Evolutionary conservation across 37 sponge, comb jelly and placozoan species (phyloP).

Genomic region (Aplysina aerophoba): DNA sequence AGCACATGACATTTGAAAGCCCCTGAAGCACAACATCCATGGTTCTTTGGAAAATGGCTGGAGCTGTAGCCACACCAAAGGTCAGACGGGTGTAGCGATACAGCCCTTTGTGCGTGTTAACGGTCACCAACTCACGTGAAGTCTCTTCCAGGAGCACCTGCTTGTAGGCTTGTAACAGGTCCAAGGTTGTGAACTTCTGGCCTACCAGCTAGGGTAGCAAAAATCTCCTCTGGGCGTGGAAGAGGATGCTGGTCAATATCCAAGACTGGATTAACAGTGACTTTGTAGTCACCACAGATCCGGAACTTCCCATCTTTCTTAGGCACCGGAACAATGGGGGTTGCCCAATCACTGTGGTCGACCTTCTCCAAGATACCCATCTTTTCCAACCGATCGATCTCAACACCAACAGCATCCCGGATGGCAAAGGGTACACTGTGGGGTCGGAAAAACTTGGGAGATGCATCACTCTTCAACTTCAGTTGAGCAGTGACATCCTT

Average conservation of each 20-base stretch:
- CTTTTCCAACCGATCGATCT: constrained; percentile 32
- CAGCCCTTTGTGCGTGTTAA: constrained; percentile 43
- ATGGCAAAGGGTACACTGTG: constrained; percentile 29
- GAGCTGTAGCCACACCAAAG: constrained; percentile 21
- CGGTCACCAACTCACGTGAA: constrained; percentile 19
- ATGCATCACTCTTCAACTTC: neutral
- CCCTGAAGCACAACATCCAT: no score
- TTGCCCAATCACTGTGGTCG: constrained; percentile 40
- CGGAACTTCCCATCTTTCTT: constrained; percentile 4
- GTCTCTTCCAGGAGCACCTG: constrained; percentile 34
- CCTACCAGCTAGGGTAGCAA: constrained; percentile 44
- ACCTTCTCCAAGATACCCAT: constrained; percentile 42
- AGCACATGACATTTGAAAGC: no score
- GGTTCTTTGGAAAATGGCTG: constrained; percentile 41
- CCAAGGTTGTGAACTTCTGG: constrained; percentile 27
- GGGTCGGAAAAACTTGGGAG: constrained; percentile 19
- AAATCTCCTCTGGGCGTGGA: constrained; percentile 33
- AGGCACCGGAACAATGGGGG: constrained; percentile 35
- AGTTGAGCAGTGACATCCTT: constrained; percentile 15
- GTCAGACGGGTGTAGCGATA: constrained; percentile 6
- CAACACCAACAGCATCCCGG: constrained; percentile 19
- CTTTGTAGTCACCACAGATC: constrained; percentile 56
- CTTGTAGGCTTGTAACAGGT: constrained; percentile 34
- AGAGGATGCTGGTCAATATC: constrained; percentile 40
- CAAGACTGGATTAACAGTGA: constrained; percentile 19